Conservation (phyloP, 2,113 vertebrate species). For the Petroica traversi region DNA sequence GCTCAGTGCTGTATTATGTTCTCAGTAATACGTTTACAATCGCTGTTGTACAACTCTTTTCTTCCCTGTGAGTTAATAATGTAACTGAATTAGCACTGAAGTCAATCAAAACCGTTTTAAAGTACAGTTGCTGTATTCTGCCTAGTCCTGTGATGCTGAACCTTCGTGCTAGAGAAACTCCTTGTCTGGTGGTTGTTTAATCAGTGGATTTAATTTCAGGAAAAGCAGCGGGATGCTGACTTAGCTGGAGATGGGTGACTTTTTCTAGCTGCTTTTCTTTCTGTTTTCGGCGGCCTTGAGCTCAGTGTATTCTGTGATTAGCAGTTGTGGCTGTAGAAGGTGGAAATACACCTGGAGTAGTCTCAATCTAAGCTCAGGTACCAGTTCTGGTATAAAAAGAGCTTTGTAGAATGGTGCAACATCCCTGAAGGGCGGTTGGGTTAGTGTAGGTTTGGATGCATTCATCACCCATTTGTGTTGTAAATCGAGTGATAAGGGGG, state of each 20-base stretch:
- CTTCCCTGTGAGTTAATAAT: background rate
- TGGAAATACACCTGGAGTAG: background rate
- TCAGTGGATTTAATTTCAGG: background rate
- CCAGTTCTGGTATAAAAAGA: background rate
- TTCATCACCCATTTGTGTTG: background rate
- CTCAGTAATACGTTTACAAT: rapidly evolving
- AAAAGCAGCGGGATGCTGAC: background rate
- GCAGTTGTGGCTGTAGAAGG: background rate
- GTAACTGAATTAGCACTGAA: background rate
- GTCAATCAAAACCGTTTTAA: background rate
- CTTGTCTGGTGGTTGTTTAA: background rate
- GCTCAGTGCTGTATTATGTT: rapidly evolving
- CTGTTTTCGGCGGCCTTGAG: background rate
- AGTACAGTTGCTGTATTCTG: rapidly evolving
- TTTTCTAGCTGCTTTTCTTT: background rate
- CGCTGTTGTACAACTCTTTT: background rate
- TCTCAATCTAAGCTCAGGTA: background rate
- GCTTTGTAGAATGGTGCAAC: background rate
- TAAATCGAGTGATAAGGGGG: background rate
- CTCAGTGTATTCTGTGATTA: rapidly evolving
- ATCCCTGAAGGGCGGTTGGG: background rate
- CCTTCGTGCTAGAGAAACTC: rapidly evolving
- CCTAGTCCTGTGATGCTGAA: rapidly evolving
- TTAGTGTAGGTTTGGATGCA: rapidly evolving
- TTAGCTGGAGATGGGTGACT: background rate